Conservation (phyloP, 1,140 invertebrate species). For the Heliconius nattereri region DNA sequence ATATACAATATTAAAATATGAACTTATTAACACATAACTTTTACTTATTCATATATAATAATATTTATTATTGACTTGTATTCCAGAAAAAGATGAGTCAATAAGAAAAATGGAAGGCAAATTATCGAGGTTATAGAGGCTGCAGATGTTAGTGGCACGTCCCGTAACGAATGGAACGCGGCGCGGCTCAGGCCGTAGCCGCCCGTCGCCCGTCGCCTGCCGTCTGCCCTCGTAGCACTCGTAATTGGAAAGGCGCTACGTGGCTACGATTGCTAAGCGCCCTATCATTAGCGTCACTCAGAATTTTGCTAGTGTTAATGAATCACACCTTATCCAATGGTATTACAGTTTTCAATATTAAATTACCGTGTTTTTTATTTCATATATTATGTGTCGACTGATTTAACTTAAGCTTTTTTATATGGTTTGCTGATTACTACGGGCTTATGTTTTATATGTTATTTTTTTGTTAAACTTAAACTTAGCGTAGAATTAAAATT, state of each 20-base stretch:
- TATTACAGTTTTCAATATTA: not conserved
- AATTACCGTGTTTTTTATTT: not conserved
- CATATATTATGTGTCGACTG: not conserved
- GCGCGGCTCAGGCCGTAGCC: conserved; percentile 48
- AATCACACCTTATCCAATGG: conserved; percentile 26
- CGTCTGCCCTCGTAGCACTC: conserved; percentile 46
- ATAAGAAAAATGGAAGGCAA: conserved; percentile 45
- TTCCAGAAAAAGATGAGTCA: conserved; percentile 14
- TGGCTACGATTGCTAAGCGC: conserved; percentile 67
- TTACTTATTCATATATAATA: not conserved
- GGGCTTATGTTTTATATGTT: too few relatives aligned
- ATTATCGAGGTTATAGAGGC: conserved; percentile 60
- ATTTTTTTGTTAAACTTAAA: too few relatives aligned
- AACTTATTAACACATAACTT: not conserved
- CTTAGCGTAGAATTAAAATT: not conserved
- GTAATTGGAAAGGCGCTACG: conserved; percentile 75
- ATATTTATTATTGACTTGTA: not conserved
- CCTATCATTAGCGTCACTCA: conserved; percentile 78
- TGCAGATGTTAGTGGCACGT: conserved; percentile 73
- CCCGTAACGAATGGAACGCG: conserved; percentile 69
- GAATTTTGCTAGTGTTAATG: conserved; percentile 51
- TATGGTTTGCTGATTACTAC: too few relatives aligned
- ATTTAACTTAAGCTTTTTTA: not conserved
- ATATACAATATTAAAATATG: not conserved
- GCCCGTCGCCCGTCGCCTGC: conserved; percentile 43